Percentiles rank a stretch among this genome's conserved stretches.
phyloP scores from a whole-genome alignment of 1,140 invertebrate species.

The Aradophagus sp. region DNA sequence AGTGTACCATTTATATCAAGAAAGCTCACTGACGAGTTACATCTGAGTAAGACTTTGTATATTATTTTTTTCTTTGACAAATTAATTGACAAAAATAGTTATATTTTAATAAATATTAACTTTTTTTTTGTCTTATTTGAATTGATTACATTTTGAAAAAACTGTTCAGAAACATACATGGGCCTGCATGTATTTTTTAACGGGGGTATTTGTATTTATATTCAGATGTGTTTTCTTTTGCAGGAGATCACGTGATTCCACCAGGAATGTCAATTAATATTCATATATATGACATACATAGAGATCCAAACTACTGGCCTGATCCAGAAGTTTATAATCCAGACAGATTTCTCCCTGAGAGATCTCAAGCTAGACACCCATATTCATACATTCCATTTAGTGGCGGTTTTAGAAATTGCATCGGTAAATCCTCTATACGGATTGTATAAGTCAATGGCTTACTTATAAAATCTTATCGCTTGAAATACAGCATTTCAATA shows the following conservation, averaged over 20 bases:
- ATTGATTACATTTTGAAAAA: no score
- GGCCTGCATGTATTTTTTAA: no score
- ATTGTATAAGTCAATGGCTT: background rate
- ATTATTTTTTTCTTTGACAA: no score
- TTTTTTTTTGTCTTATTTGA: no score
- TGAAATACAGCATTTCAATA: constrained; percentile 1
- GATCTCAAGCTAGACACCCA: constrained; percentile 73
- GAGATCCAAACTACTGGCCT: constrained; percentile 73
- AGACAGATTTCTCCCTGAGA: constrained; percentile 73
- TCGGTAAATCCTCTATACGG: constrained; percentile 73
- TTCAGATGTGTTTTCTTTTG: constrained; percentile 12
- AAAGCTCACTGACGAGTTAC: constrained; percentile 15
- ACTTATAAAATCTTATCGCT: constrained; percentile 1
- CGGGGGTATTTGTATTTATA: no score
- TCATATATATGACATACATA: constrained; percentile 78
- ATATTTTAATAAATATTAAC: no score
- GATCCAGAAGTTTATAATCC: constrained; percentile 80
- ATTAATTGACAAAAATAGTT: no score
- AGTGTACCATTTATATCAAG: constrained; percentile 72
- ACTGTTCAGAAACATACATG: no score
- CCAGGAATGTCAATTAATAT: constrained; percentile 71
- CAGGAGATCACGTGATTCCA: constrained; percentile 62
- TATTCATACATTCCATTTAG: constrained; percentile 75
- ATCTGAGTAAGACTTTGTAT: constrained; percentile 11
- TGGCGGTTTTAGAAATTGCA: constrained; percentile 74